Evolutionary conservation across 2,888 invertebrate species (phyloP).

Genomic region (Eurytoma adleriae): DNA sequence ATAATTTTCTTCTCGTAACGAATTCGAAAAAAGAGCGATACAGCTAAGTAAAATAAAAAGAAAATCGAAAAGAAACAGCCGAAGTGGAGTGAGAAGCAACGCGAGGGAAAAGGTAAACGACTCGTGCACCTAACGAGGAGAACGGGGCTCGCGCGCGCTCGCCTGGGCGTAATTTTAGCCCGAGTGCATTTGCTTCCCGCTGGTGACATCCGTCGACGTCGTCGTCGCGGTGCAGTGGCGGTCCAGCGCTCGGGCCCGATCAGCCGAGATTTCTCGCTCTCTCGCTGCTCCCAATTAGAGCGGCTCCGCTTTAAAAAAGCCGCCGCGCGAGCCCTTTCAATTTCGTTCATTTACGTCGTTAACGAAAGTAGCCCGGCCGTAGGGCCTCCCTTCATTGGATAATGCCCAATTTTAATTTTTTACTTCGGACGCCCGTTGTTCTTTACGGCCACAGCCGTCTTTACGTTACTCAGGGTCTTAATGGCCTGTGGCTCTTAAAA

Average conservation of each 20-base stretch:
- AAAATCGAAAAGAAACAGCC: too few relatives aligned
- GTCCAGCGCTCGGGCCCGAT: constrained; percentile 22
- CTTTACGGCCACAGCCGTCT: neutral
- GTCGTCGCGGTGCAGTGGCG: neutral
- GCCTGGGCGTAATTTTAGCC: constrained; percentile 42
- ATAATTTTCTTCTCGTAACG: too few relatives aligned
- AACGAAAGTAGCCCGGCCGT: constrained; percentile 13
- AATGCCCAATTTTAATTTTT: neutral
- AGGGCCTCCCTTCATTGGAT: constrained; percentile 10
- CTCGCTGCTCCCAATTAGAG: constrained; percentile 43
- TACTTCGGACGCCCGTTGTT: too few relatives aligned
- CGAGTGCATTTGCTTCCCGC: constrained; percentile 42
- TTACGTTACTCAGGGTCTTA: neutral
- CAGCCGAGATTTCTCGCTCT: constrained; percentile 40
- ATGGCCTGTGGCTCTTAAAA: neutral
- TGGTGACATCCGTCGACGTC: constrained; percentile 49
- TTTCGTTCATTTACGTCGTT: constrained; percentile 19
- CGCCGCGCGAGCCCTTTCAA: neutral
- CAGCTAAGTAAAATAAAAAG: too few relatives aligned
- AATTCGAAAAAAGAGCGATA: too few relatives aligned
- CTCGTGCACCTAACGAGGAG: neutral
- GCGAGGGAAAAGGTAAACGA: constrained; percentile 8
- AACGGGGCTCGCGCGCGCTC: neutral
- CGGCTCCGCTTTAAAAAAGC: constrained; percentile 25
- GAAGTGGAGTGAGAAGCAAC: neutral